A percentile compares a stretch with the other conserved stretches of the same genome.
These are phyloP conservation scores for Patella caerulea DNA, from an alignment of 2,888 invertebrate genomes.

Conservation along the genomic window DNA sequence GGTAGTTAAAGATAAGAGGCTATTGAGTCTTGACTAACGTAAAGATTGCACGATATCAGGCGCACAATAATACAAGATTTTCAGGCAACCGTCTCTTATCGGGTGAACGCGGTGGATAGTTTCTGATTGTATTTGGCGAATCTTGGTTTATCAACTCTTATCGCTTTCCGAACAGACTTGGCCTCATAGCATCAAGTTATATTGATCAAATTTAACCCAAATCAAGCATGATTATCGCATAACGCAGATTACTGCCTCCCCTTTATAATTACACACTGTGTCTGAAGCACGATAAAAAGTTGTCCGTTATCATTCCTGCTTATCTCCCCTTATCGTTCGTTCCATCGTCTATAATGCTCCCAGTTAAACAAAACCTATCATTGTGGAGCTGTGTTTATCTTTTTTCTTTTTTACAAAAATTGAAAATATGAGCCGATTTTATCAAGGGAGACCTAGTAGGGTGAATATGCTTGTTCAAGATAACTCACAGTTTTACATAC, in stretches of 20 bases:
- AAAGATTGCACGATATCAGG: not conserved
- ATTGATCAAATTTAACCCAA: constrained; percentile 9
- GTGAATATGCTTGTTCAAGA: constrained; percentile 6
- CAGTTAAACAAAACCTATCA: constrained; percentile 10
- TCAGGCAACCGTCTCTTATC: constrained; percentile 5
- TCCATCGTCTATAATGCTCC: constrained; percentile 10
- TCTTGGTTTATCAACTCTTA: constrained; percentile 5
- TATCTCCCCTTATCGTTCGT: constrained; percentile 8
- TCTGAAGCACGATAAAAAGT: constrained; percentile 1
- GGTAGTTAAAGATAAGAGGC: constrained; percentile 10
- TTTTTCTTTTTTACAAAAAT: constrained; percentile 7
- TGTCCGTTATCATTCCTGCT: not conserved
- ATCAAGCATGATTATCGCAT: constrained; percentile 13
- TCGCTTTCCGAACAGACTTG: constrained; percentile 10
- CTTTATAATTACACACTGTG: constrained; percentile 7
- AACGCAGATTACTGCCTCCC: constrained; percentile 3
- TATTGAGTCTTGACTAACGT: constrained; percentile 13
- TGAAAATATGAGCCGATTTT: constrained; percentile 12
- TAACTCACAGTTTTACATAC: constrained; percentile 7
- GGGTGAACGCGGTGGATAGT: not conserved
- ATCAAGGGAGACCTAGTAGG: not conserved
- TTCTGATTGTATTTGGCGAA: constrained; percentile 5
- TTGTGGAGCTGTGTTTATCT: constrained; percentile 7
- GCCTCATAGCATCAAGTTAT: constrained; percentile 7
- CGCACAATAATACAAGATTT: constrained; percentile 13